Conservation (phyloP, 1,140 invertebrate species). For the Monochamus saltuarius region DNA sequence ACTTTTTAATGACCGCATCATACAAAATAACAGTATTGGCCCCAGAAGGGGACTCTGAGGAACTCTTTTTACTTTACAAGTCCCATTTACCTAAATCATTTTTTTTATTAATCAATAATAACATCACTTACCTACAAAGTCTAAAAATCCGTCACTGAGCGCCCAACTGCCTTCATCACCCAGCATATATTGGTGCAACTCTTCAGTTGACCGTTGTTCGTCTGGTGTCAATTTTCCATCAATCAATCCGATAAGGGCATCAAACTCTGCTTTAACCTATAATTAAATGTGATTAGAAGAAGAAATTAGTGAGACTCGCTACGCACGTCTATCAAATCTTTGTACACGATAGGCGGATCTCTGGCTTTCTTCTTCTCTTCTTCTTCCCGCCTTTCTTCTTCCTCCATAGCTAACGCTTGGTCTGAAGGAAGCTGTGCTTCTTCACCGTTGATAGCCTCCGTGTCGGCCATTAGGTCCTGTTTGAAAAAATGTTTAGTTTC, state of each 20-base stretch:
- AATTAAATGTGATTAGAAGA: constrained; percentile 15
- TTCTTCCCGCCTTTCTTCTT: constrained; percentile 63
- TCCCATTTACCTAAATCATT: no score
- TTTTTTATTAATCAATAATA: no score
- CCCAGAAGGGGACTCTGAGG: no score
- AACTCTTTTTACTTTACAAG: no score
- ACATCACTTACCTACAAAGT: constrained; percentile 68
- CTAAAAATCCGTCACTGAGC: constrained; percentile 82
- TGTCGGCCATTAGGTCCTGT: constrained; percentile 53
- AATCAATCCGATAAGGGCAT: constrained; percentile 61
- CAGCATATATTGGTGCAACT: constrained; percentile 83
- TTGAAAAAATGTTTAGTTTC: constrained; percentile 11
- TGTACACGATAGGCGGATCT: constrained; percentile 84
- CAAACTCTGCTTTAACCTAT: constrained; percentile 65
- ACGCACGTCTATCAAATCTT: constrained; percentile 71
- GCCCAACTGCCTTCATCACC: constrained; percentile 90
- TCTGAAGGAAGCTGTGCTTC: constrained; percentile 53
- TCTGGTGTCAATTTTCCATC: constrained; percentile 68
- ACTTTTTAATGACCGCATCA: no score
- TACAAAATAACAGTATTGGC: no score
- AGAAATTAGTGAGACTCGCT: constrained; percentile 4
- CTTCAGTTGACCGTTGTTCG: constrained; percentile 71
- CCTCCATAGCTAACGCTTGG: constrained; percentile 61
- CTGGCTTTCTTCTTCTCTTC: constrained; percentile 72
- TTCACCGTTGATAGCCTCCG: constrained; percentile 46